phyloP scores from a whole-genome alignment of 1,140 invertebrate species.

The Coptotermes formosanus region DNA sequence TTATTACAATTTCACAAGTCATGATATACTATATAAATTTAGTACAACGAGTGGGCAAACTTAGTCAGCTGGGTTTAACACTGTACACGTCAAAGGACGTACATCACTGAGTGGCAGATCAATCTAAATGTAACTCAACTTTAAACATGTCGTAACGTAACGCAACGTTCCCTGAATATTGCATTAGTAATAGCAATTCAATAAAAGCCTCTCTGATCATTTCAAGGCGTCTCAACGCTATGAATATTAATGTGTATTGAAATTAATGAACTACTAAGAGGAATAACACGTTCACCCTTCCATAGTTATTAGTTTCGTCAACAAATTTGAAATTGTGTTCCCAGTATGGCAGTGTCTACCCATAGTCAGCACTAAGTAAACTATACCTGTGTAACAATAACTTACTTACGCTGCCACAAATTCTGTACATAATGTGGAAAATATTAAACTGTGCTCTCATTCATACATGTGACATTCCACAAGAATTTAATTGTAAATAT shows the following conservation, averaged over 20 bases:
- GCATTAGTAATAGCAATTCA: slow-evolving; percentile 8
- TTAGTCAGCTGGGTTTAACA: background rate
- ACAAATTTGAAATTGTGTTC: background rate
- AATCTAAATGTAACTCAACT: background rate
- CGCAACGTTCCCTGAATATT: background rate
- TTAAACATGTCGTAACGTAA: background rate
- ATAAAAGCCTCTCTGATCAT: slow-evolving; percentile 12
- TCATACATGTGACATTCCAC: too few species aligned
- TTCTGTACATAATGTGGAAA: too few species aligned
- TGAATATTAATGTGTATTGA: slow-evolving; percentile 2
- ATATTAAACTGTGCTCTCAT: too few species aligned
- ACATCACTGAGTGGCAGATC: background rate
- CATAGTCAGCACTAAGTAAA: too few species aligned
- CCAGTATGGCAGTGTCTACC: background rate
- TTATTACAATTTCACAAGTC: background rate
- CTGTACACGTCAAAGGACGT: slow-evolving; percentile 7
- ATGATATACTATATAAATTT: background rate
- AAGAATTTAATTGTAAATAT: too few species aligned
- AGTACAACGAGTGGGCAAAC: background rate
- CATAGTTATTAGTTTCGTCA: background rate
- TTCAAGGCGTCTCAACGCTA: background rate
- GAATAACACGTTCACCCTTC: background rate
- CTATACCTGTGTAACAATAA: too few species aligned
- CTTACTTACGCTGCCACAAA: too few species aligned
- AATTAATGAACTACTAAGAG: background rate